Evolutionary conservation across 2,797 vertebrate species (phyloP).

Genomic region (Gephyroberyx darwinii): DNA sequence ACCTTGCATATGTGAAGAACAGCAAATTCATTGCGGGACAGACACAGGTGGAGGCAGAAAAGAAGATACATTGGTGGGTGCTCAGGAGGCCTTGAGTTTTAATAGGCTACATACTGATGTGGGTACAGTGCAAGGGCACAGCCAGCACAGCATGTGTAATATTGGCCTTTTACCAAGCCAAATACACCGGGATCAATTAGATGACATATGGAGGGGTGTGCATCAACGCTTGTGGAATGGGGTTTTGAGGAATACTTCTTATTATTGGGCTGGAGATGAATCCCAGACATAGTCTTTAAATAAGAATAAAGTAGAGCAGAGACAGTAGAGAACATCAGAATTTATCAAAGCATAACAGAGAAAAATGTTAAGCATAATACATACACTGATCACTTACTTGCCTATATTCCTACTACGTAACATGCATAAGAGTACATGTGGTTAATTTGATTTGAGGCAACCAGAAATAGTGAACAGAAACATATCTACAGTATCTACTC

Average conservation of each 20-base stretch:
- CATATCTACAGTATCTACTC: slow-evolving; percentile 10
- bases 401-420: slow-evolving; percentile 3
- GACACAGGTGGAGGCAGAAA: not conserved
- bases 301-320: slow-evolving; percentile 30
- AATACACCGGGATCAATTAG: slow-evolving; percentile 16
- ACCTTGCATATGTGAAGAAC: not conserved
- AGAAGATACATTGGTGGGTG: not conserved
- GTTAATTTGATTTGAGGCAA: slow-evolving; percentile 17
- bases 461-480: not conserved
- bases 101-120: slow-evolving; percentile 18
- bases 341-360: slow-evolving; percentile 21
- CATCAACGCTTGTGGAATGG: slow-evolving; percentile 8
- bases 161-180: not conserved
- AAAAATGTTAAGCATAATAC: slow-evolving; percentile 28
- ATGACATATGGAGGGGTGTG: slow-evolving; percentile 5
- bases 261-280: slow-evolving; percentile 21
- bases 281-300: not conserved
- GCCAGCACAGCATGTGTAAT: slow-evolving; percentile 8
- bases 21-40: not conserved
- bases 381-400: slow-evolving; percentile 14
- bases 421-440: slow-evolving; percentile 21
- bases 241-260: not conserved
- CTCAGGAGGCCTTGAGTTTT: slow-evolving; percentile 26
- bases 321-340: slow-evolving; percentile 28
- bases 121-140: slow-evolving; percentile 17